phyloP scores from a whole-genome alignment of 2,797 vertebrate genomes.

The Danio tinwini region DNA sequence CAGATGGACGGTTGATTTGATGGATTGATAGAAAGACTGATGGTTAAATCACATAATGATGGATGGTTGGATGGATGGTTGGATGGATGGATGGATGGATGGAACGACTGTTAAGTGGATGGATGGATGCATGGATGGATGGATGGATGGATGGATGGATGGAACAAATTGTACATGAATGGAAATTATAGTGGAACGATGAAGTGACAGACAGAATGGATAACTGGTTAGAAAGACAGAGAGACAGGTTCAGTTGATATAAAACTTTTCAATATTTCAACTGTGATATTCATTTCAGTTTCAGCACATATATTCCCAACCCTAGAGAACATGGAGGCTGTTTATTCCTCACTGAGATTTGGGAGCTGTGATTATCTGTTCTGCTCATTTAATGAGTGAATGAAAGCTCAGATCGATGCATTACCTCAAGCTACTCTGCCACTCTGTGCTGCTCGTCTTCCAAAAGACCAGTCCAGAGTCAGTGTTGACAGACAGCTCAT shows the following conservation, averaged over 20 bases:
- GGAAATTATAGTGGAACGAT: too few species aligned
- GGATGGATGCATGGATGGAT: too few species aligned
- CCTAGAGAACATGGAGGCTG: constrained; percentile 19
- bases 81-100: too few species aligned
- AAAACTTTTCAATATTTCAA: not conserved
- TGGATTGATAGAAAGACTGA: too few species aligned
- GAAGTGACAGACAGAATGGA: too few species aligned
- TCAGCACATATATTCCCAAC: not conserved
- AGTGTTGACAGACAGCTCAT: not conserved
- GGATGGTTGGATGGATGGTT: too few species aligned
- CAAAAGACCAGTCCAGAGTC: constrained; percentile 22
- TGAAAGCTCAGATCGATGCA: constrained; percentile 39
- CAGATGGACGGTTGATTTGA: too few species aligned
- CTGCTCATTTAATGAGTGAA: constrained; percentile 26
- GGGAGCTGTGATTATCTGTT: constrained; percentile 49
- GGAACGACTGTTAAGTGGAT: too few species aligned
- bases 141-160: too few species aligned
- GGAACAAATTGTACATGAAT: too few species aligned
- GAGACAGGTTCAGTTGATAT: not conserved
- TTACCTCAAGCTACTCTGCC: constrained; percentile 20
- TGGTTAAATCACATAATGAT: too few species aligned
- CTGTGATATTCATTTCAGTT: not conserved
- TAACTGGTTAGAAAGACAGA: too few species aligned
- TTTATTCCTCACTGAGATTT: constrained; percentile 51
- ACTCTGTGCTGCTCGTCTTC: constrained; percentile 23